A percentile compares a stretch with the other conserved stretches of the same genome.
These are phyloP conservation scores for Maniola jurtina DNA, from an alignment of 1,140 invertebrate genomes.

Conservation along the genomic window DNA sequence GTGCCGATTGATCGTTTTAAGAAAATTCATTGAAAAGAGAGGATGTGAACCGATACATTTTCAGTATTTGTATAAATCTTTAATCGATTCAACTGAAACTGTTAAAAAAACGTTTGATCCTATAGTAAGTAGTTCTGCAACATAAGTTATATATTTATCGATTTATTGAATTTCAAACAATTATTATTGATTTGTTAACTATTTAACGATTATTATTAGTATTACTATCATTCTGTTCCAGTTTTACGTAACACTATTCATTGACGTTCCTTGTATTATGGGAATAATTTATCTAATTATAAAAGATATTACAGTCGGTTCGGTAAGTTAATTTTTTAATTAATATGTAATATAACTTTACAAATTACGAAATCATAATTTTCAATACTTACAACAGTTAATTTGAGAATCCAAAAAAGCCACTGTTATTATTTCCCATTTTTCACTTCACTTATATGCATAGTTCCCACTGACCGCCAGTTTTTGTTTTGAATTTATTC, in stretches of 20 bases:
- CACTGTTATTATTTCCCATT: too few species aligned
- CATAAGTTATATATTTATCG: background rate
- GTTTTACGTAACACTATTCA: background rate
- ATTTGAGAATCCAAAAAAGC: too few species aligned
- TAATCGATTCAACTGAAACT: conserved; percentile 3
- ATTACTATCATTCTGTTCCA: background rate
- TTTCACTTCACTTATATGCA: too few species aligned
- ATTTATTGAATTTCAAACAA: too few species aligned
- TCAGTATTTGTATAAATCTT: conserved; percentile 7
- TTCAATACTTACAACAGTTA: too few species aligned
- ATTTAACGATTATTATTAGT: too few species aligned
- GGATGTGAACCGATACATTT: background rate
- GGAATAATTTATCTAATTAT: background rate
- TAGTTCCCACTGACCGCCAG: too few species aligned
- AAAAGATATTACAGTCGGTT: background rate
- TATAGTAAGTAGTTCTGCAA: conserved; percentile 1
- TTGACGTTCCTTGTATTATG: background rate
- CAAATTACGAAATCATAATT: too few species aligned
- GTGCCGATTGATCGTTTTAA: background rate
- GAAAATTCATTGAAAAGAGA: background rate
- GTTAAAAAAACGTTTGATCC: conserved; percentile 8
- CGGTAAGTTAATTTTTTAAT: background rate
- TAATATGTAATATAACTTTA: too few species aligned
- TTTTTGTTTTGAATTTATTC: background rate
- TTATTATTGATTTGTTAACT: too few species aligned